Base-by-base conservation (phyloP, 2,888 invertebrate species). In the Panopea generosa region DNA sequence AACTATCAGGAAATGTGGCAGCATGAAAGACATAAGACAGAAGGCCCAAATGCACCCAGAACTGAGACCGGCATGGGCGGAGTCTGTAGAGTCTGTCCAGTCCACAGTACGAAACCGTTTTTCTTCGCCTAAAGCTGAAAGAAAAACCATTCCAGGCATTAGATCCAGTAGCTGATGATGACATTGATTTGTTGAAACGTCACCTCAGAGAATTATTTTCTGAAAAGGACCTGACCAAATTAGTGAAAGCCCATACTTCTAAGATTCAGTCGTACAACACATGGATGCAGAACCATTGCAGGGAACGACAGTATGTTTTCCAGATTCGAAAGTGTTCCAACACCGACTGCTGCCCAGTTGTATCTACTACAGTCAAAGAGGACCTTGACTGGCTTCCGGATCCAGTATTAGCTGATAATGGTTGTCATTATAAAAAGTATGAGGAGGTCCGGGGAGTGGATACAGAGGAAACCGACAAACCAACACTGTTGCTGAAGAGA, bases 141-240 rank as follows among this genome's bases (percentile, higher is more conserved):
- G 66, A 62, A 27, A 45, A 55, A 7, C 71, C 67, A 14, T 59
- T 77, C 22, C 27, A 29, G 3, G 20, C 43, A 2, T 7, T 50
- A 0, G 62, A 71, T 45, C 71, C 71, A 18, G 59, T 68, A 11
- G 26, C n/a, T 4, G 62, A 62, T 9, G 63, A 50, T 22, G 77
- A 67, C n/a, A 72, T 68, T 55, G 62, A 62, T 33, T 7, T 67
- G 18, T 18, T 72, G 7, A 29, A 52, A 33, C 14, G 59, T 26
- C 71, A 67, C 57, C 49, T 68, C 16, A 18, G 59, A 16, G 59
- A 67, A 29, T 18, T 67, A 27, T 77, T 77, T 52, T 68, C 77
- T 53, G 27, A 53, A 18, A 43, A 72, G 33, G 52, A 68, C 40
- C 43, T 43, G 7, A 16, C 6, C 4, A 74, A 68, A 57, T 43